These are phyloP conservation scores for Drosophila multiciliata DNA, from an alignment of 2,888 invertebrate species.

Conservation along the genomic window DNA sequence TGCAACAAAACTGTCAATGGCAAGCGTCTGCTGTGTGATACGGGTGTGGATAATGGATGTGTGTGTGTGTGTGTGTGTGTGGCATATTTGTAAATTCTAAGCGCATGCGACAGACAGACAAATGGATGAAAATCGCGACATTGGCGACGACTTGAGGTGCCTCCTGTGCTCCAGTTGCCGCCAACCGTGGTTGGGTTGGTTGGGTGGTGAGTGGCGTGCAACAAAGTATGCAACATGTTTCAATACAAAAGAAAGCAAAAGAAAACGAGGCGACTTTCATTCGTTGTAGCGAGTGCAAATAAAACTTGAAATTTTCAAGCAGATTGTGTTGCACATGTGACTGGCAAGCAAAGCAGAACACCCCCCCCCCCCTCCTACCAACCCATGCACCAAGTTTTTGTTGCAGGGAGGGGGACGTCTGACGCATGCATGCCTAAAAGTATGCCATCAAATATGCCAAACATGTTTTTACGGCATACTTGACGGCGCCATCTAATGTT, in stretches of 20 bases:
- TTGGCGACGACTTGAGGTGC: slow-evolving; percentile 67
- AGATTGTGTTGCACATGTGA: slow-evolving; percentile 52
- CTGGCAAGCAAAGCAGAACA: slow-evolving; percentile 30
- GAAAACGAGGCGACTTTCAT: slow-evolving; percentile 25
- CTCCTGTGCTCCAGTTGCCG: slow-evolving; percentile 55
- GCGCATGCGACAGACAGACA: slow-evolving; percentile 57
- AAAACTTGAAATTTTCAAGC: slow-evolving; percentile 62
- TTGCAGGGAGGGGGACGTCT: background rate
- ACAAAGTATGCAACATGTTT: slow-evolving; percentile 72
- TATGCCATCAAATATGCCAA: slow-evolving; percentile 80
- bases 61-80: slow-evolving; percentile 24
- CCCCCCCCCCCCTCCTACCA: background rate
- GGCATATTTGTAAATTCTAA: slow-evolving; percentile 76
- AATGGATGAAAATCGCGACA: slow-evolving; percentile 51
- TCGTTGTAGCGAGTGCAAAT: slow-evolving; percentile 72
- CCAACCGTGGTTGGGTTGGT: background rate
- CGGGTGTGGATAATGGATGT: slow-evolving; percentile 9
- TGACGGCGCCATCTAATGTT: slow-evolving; percentile 59
- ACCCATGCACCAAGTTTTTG: background rate
- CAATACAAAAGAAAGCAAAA: slow-evolving; percentile 23
- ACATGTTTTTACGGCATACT: slow-evolving; percentile 64
- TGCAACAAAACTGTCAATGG: slow-evolving; percentile 64
- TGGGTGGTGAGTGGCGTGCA: slow-evolving; percentile 5
- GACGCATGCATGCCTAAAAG: slow-evolving; percentile 64
- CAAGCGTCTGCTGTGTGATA: slow-evolving; percentile 40